phyloP scores from a whole-genome alignment of 2,113 vertebrate genomes.

The Stegastes partitus region DNA sequence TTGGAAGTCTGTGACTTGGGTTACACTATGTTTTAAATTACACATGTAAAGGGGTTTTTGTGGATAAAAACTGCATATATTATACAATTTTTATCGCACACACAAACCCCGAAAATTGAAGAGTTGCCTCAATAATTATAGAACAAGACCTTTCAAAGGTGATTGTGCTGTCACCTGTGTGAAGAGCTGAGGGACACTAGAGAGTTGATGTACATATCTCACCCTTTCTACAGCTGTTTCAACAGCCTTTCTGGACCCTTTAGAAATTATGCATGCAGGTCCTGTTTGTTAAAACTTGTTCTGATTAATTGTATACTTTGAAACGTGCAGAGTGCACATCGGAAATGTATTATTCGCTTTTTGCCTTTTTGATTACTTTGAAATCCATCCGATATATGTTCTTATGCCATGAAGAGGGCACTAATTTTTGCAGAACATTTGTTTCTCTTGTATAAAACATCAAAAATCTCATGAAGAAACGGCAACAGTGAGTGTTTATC shows the following conservation, averaged over 20 bases:
- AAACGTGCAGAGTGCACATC: slow-evolving; percentile 77
- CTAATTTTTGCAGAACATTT: slow-evolving; percentile 82
- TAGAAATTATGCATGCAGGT: slow-evolving; percentile 83
- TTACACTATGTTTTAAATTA: slow-evolving; percentile 68
- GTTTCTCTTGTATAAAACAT: slow-evolving; percentile 86
- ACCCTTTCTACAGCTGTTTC: slow-evolving; percentile 76
- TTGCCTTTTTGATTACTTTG: slow-evolving; percentile 80
- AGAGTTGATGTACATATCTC: slow-evolving; percentile 84
- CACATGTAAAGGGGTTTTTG: slow-evolving; percentile 65
- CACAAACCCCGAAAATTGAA: slow-evolving; percentile 66
- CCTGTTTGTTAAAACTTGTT: slow-evolving; percentile 85
- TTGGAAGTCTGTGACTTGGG: slow-evolving; percentile 82
- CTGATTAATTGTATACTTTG: slow-evolving; percentile 84
- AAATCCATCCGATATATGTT: slow-evolving; percentile 83
- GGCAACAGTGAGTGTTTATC: slow-evolving; percentile 91
- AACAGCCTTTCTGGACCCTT: slow-evolving; percentile 75
- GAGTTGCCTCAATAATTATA: slow-evolving; percentile 66
- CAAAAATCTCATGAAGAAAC: slow-evolving; percentile 87
- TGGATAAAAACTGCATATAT: slow-evolving; percentile 84
- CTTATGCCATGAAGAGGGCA: slow-evolving; percentile 77
- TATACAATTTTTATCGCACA: slow-evolving; percentile 84
- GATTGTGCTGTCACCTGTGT: slow-evolving; percentile 57
- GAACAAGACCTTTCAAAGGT: slow-evolving; percentile 66
- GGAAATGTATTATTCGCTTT: slow-evolving; percentile 86
- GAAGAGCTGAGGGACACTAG: slow-evolving; percentile 68